Conservation (phyloP, 2,888 invertebrate genomes). For the Enchytraeus crypticus region DNA sequence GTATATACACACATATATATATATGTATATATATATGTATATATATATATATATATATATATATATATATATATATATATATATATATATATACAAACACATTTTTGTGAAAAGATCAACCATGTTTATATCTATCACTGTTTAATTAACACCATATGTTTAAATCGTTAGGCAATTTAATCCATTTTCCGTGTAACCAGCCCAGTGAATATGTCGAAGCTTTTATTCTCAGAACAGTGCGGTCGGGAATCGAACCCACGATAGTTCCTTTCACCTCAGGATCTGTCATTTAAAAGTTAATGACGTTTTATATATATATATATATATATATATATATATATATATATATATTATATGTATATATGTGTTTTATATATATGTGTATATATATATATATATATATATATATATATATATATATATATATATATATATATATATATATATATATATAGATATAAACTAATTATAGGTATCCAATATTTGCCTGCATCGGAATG, state of each 20-base stretch:
- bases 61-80: neutral
- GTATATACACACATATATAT: too few relatives aligned
- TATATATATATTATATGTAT: neutral
- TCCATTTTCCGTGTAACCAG: too few relatives aligned
- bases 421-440: neutral
- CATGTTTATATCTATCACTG: too few relatives aligned
- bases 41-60: neutral
- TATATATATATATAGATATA: neutral
- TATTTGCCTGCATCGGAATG: conserved; percentile 43
- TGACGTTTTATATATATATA: too few relatives aligned
- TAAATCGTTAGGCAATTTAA: too few relatives aligned
- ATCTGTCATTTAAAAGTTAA: too few relatives aligned
- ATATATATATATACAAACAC: neutral
- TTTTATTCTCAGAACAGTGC: too few relatives aligned
- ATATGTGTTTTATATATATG: neutral
- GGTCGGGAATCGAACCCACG: too few relatives aligned
- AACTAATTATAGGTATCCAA: conserved; percentile 21
- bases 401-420: neutral
- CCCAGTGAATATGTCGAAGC: too few relatives aligned
- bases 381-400: neutral
- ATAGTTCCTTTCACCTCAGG: too few relatives aligned
- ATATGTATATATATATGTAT: neutral
- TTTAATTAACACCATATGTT: too few relatives aligned
- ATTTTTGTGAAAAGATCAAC: too few relatives aligned
- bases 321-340: neutral